Percentiles rank a stretch among this genome's conserved stretches.
These are phyloP conservation scores for Cydia amplana DNA, from an alignment of 1,140 invertebrate genomes.

Conservation along the genomic window DNA sequence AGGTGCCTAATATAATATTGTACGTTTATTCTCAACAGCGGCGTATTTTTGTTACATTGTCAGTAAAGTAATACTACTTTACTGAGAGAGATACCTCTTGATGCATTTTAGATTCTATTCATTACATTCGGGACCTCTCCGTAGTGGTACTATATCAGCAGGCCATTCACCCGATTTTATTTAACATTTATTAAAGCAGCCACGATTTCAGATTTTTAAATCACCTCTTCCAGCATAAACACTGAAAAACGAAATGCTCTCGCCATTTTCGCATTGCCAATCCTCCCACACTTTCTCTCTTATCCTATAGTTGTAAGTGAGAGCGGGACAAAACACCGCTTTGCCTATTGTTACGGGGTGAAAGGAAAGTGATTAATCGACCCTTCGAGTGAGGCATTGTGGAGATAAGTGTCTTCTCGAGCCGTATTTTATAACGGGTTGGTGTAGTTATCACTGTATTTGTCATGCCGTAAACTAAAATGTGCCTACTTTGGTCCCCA, in stretches of 20 bases:
- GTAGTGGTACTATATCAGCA: no score
- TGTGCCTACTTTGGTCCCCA: not conserved
- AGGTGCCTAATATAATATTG: no score
- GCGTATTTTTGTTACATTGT: no score
- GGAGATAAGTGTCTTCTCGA: conserved; percentile 23
- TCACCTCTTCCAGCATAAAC: conserved; percentile 14
- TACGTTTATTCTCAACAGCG: no score
- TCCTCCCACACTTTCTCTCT: not conserved
- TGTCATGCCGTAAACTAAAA: no score
- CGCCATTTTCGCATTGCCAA: not conserved
- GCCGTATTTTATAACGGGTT: conserved; percentile 31
- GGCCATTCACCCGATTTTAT: not conserved
- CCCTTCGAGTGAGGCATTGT: conserved; percentile 29
- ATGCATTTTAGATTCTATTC: no score
- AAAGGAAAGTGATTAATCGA: conserved; percentile 32
- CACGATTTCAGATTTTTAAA: not conserved
- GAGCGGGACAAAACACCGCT: conserved; percentile 21
- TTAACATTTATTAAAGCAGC: not conserved
- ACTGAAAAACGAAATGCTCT: not conserved
- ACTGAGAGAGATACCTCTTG: no score
- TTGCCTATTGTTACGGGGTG: conserved; percentile 20
- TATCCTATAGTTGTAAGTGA: not conserved
- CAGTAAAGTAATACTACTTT: no score
- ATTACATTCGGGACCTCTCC: no score
- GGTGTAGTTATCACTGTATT: conserved; percentile 14